Conservation (phyloP, 1,140 invertebrate genomes). For the Pygmarrhopalites habei region DNA sequence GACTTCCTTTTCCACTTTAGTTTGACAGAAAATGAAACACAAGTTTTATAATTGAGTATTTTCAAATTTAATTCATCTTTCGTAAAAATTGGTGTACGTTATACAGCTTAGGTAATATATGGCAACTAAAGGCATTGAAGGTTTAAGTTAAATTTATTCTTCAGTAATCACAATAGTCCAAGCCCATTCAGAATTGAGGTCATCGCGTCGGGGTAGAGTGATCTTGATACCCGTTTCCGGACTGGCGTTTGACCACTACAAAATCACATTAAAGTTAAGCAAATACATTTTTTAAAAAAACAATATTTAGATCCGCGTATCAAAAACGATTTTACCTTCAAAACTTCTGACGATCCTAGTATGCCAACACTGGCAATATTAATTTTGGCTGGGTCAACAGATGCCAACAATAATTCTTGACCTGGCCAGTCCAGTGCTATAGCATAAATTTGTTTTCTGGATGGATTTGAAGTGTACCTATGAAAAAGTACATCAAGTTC, state of each 20-base stretch:
- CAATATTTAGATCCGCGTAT: not conserved
- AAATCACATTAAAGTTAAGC: too few relatives aligned
- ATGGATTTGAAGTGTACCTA: conserved; percentile 12
- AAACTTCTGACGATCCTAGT: conserved; percentile 14
- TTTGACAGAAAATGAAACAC: too few relatives aligned
- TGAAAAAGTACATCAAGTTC: not conserved
- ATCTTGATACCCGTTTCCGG: conserved; percentile 9
- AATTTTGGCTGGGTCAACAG: not conserved
- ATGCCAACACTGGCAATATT: conserved; percentile 5
- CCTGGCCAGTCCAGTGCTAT: conserved; percentile 20
- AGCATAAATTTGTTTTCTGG: not conserved
- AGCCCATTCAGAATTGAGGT: conserved; percentile 13
- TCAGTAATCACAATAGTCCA: conserved; percentile 20
- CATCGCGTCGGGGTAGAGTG: not conserved
- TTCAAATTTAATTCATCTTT: too few relatives aligned
- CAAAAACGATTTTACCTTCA: not conserved
- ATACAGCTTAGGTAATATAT: too few relatives aligned
- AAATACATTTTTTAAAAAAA: too few relatives aligned
- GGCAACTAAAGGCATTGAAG: too few relatives aligned
- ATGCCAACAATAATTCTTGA: not conserved
- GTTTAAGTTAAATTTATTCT: too few relatives aligned
- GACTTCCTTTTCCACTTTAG: too few relatives aligned
- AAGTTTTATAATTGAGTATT: too few relatives aligned
- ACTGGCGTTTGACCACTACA: too few relatives aligned
- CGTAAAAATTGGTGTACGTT: too few relatives aligned